Conservation (phyloP, 2,888 invertebrate genomes). For the Agriopis aurantiaria region DNA sequence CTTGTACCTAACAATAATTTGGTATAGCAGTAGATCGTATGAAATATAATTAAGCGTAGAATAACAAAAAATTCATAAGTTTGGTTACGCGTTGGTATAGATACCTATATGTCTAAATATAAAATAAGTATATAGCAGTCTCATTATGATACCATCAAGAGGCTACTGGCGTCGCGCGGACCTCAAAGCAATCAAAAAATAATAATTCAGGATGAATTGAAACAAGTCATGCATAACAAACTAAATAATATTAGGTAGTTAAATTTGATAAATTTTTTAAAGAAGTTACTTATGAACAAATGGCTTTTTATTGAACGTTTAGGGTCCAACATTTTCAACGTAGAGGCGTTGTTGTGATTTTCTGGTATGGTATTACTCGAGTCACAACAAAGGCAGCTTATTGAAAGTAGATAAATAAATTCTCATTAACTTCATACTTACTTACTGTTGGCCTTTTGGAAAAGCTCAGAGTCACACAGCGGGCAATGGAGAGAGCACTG, state of each 20-base stretch:
- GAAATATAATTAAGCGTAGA: slow-evolving; percentile 21
- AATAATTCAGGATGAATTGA: slow-evolving; percentile 66
- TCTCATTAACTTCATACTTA: slow-evolving; percentile 28
- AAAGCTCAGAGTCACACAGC: too few species aligned
- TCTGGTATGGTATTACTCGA: slow-evolving; percentile 48
- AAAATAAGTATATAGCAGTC: slow-evolving; percentile 9
- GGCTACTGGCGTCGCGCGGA: slow-evolving; percentile 76
- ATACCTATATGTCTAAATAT: slow-evolving; percentile 13
- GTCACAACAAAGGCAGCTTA: slow-evolving; percentile 49
- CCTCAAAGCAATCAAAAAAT: slow-evolving; percentile 68
- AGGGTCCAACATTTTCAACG: slow-evolving; percentile 81
- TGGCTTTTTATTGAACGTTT: slow-evolving; percentile 83
- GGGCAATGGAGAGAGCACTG: too few species aligned
- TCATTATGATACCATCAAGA: slow-evolving; percentile 40
- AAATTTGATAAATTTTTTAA: slow-evolving; percentile 83
- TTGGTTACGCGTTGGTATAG: not conserved
- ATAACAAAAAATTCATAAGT: slow-evolving; percentile 8
- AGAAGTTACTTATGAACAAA: slow-evolving; percentile 82
- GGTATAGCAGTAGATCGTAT: slow-evolving; percentile 18
- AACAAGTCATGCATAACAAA: slow-evolving; percentile 70
- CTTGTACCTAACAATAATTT: slow-evolving; percentile 21
- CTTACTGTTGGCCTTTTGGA: too few species aligned
- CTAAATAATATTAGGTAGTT: slow-evolving; percentile 78
- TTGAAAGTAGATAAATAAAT: slow-evolving; percentile 46
- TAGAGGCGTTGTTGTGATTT: slow-evolving; percentile 67